These are phyloP conservation scores for Mesembrinibis cayennensis DNA, from an alignment of 2,113 vertebrate species.

Conservation along the genomic window DNA sequence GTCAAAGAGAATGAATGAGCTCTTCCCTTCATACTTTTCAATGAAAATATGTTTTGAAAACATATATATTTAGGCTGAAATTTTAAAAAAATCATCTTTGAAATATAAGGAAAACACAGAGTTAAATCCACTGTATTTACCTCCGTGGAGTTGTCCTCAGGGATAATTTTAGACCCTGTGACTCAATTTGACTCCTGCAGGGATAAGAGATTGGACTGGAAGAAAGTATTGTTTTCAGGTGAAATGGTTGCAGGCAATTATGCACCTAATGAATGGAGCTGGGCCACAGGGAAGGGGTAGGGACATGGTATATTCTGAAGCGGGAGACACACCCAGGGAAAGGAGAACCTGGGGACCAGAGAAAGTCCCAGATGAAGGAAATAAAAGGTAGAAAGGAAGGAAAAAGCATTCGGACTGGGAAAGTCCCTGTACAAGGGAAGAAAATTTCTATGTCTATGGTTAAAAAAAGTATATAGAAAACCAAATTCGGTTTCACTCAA, in stretches of 20 bases:
- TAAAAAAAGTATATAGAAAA: neutral
- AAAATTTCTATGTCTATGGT: neutral
- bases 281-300: neutral
- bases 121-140: neutral
- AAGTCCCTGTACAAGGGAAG: neutral
- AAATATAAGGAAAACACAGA: neutral
- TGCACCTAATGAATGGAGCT: neutral
- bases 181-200: neutral
- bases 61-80: neutral
- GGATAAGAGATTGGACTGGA: neutral
- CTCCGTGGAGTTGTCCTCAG: neutral
- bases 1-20: neutral
- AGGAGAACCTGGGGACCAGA: neutral
- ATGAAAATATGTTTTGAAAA: neutral
- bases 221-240: neutral
- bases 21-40: neutral
- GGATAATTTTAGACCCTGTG: neutral
- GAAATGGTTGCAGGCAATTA: neutral
- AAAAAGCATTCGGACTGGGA: neutral
- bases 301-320: neutral
- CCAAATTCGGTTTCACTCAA: neutral
- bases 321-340: neutral
- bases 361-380: neutral
- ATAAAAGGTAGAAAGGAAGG: neutral
- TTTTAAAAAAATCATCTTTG: neutral